Percentiles rank a stretch among this genome's conserved stretches.
Evolutionary conservation across 1,140 invertebrate genomes (phyloP).

Genomic region (Lepidurus apus): DNA sequence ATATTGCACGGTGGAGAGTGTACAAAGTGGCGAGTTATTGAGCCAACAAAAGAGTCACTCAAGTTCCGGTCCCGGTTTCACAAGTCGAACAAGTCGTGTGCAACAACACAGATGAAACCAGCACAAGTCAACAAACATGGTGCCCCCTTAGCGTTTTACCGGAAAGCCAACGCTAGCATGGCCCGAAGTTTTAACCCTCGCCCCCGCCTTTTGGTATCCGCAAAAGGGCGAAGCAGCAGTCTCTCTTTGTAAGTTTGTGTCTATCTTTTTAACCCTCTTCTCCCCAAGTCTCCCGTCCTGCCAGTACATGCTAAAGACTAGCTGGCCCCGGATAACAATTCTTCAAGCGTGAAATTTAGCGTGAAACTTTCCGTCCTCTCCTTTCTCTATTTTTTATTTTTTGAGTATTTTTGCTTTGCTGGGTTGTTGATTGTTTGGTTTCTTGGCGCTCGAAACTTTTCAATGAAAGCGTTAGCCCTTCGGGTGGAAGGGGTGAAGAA

Average conservation of each 20-base stretch:
- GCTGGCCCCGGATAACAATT: background rate
- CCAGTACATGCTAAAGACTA: background rate
- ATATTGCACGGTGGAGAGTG: background rate
- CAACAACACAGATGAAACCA: background rate
- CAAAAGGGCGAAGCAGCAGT: background rate
- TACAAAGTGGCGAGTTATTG: slow-evolving; percentile 1
- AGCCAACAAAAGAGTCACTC: background rate
- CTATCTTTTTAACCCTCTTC: background rate
- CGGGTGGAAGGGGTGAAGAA: background rate
- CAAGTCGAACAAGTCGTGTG: slow-evolving; percentile 16
- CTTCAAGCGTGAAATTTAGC: background rate
- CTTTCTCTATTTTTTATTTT: background rate
- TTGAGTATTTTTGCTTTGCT: background rate
- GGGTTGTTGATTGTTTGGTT: no score
- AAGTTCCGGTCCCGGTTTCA: background rate
- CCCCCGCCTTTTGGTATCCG: background rate
- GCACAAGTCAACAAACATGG: slow-evolving; percentile 2
- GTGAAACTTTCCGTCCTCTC: background rate
- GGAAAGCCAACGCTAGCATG: background rate
- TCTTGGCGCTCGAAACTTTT: background rate
- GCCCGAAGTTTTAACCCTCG: background rate
- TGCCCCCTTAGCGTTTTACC: background rate
- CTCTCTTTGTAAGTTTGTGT: background rate
- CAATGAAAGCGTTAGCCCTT: background rate
- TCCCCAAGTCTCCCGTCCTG: background rate